Evolutionary conservation across 1,140 invertebrate species (phyloP), one percentile per base, ranked within the genome.

Genomic region (Papilio xuthus): DNA sequence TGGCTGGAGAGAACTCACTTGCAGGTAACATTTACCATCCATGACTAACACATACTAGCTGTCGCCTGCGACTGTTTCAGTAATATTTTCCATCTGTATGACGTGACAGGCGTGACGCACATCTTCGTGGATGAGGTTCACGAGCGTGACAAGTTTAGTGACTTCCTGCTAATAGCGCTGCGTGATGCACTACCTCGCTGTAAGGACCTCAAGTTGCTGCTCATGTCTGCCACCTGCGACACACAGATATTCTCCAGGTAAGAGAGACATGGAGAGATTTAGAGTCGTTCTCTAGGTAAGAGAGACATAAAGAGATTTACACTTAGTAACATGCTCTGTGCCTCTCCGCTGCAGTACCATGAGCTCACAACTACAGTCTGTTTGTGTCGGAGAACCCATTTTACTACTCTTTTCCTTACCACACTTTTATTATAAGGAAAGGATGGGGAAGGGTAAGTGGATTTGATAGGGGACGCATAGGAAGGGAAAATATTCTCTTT

Each of bases 171-270:
- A 50, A 97, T 98, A 74, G 96, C 97, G 18, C 88, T 99, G 10
- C 96, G 97, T 77, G 97, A 98, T 84, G 96, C 96, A 4, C 86
- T 99, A 7, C 88, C 95, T 1, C 95, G 96, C 20, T 96, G 96
- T 84, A 95, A 96, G 78, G 95, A 97, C 79, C 92, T 99, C 0
- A 97, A 97, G 81, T 82, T 99, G 0, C 95, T 99, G 70, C 94
- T 99, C 1, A 99, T 99, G 98, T 99, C 98, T n/a, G 98, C 99
- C 8, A 98, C 98, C 2, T 95, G 98, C 84, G 97, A 99, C 83
- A 96, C 96, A 9, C 94, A 96, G 28, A 95, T 97, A 44, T 98
- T 99, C 91, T 95, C 96, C 37, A 96, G 96, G 85, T 91, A 72
- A 77, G 26, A 8, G 26, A 12, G 18, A 53, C 8, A 20, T n/a